Evolutionary conservation across 1,140 invertebrate genomes (phyloP), one percentile per base, ranked within the genome.

Genomic region (Orius insidiosus): DNA sequence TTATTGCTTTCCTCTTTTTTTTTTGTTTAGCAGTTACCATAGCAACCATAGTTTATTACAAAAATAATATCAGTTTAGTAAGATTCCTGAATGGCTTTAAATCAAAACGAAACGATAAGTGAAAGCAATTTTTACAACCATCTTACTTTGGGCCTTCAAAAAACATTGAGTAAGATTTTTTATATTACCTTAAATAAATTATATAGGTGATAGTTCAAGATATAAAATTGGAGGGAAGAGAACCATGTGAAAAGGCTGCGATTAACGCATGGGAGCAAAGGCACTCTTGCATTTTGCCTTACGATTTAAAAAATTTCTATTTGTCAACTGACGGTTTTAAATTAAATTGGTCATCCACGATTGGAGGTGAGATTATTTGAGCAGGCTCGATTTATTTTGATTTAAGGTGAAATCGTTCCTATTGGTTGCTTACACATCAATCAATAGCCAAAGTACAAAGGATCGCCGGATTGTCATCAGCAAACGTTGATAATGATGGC

Each of bases 291-390:
- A 63, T 68, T 31, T 58, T 92, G 10, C 84, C 85, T 0, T 76
- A 83, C 49, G 87, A 94, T 63, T 61, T 94, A 19, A 76, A 80
- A 41, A 77, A 80, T 56, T 93, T 93, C 62, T 95, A 88, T 59
- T 64, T 75, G 10, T 87, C 86, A 4, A 80, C 75, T 42, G 85
- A 94, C 65, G 89, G 88, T 0, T 88, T 92, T 58, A 69, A 75
- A 48, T 65, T 93, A n/a, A 81, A 76, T 35, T 93, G 86, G 87
- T 76, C 71, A 60, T 80, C 83, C 52, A 79, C 84, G 61, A 80
- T 85, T 62, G 77, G 80, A 57, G 79, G 81, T 78, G 32, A 46
- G 15, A 47, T 42, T 15, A 36, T 47, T 30, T 48, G 37, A 6
- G 6, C 14, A 11, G 11, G n/a, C 18, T 8, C 33, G n/a, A 42